phyloP scores from a whole-genome alignment of 2,113 vertebrate genomes.

The Tylochromis polylepis region DNA sequence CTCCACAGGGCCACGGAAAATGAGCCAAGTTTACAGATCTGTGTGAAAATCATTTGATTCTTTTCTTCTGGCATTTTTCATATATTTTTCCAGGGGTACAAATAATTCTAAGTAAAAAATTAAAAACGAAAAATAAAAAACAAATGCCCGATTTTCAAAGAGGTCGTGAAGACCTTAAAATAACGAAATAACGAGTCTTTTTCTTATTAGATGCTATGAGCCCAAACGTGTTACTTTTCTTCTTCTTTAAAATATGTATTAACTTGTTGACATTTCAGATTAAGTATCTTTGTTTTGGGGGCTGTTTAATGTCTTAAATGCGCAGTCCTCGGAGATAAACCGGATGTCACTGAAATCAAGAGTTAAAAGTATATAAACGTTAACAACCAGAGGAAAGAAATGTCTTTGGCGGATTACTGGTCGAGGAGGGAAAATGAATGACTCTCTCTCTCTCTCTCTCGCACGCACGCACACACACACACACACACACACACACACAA shows the following conservation, averaged over 20 bases:
- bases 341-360: not conserved
- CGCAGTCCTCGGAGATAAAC: not conserved
- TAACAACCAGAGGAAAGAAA: not conserved
- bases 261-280: not conserved
- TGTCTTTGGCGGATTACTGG: conserved; percentile 1
- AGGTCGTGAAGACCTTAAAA: not conserved
- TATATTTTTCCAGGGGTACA: not conserved
- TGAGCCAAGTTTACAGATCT: not conserved
- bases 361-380: not conserved
- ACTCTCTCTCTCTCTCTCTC: not conserved
- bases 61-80: not conserved
- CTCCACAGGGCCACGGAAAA: not conserved
- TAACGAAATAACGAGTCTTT: not conserved
- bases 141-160: not conserved
- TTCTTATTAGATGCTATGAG: not conserved
- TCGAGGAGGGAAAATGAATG: not conserved
- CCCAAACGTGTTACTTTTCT: not conserved
- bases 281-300: not conserved
- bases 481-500: not conserved
- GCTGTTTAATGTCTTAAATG: not conserved
- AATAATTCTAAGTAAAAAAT: not conserved
- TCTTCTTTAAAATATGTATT: not conserved
- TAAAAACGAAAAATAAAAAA: not conserved
- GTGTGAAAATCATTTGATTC: not conserved
- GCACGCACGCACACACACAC: not conserved